Evolutionary conservation across 2,888 invertebrate species (phyloP), one percentile per base, ranked within the genome.

Genomic region (Dinocampus coccinellae): DNA sequence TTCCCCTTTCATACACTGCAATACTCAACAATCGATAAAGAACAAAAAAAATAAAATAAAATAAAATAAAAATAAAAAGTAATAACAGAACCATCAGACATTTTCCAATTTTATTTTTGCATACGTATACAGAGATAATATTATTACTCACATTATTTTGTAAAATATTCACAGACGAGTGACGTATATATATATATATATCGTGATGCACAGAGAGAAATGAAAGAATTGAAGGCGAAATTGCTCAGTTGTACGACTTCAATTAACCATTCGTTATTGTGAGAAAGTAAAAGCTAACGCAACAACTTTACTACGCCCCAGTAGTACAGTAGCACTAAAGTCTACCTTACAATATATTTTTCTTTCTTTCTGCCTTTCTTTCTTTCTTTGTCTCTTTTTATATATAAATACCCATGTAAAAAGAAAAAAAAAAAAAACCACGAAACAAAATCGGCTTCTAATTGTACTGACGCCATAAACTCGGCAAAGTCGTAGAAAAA

Each of bases 391-490:
- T n/a, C n/a, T n/a, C n/a, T 13, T 39, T 0, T 7, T 47, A 47
- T 47, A 10, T 36, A 47, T 16, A 47, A 2, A 47, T 47, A 77
- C 73, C 78, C 7, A 29, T 7, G 3, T 29, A 29, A 4, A 29
- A 4, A 29, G 29, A 7, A 4, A 29, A 3, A n/a, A n/a, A n/a
- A n/a, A n/a, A 39, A 16, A 47, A 47, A 47, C 47, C 47, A 20
- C 47, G 16, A 47, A 79, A 80, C 79, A 81, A 82, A 82, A 81
- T 81, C 77, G 77, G 80, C 78, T 81, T 16, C 80, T 82, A 82
- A 82, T 82, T 82, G 82, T 47, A 16, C 47, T 16, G 16, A 47
- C 16, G 81, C 79, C 77, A 76, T 75, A 76, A 82, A 82, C 80
- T 82, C 81, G 75, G 79, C 74, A 79, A 80, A 79, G 77, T 77